Conservation (phyloP, 2,888 invertebrate species). For the Zygothrica quintamaculata region DNA sequence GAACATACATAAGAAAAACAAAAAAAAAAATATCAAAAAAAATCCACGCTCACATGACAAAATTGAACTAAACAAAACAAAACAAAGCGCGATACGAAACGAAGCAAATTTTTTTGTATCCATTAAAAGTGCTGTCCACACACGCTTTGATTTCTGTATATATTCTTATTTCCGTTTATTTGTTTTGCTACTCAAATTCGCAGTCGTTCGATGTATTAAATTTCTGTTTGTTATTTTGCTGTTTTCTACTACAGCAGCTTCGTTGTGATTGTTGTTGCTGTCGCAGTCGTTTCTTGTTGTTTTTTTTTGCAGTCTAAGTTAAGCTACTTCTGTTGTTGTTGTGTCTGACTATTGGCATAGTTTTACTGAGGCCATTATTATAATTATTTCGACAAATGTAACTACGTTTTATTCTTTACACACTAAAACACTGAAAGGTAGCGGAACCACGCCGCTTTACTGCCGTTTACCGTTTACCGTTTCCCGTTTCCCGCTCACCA, state of each 20-base stretch:
- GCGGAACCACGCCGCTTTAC: conserved; percentile 21
- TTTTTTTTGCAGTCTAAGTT: conserved; percentile 5
- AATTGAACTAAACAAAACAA: conserved; percentile 33
- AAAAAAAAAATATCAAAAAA: conserved; percentile 8
- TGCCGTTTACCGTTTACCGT: conserved; percentile 1
- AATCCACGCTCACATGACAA: conserved; percentile 37
- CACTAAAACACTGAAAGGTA: conserved; percentile 4
- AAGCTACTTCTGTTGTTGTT: conserved; percentile 8
- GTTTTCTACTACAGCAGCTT: conserved; percentile 20
- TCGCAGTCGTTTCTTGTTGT: background rate
- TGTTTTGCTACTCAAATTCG: conserved; percentile 65
- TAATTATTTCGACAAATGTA: conserved; percentile 12
- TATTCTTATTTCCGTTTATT: conserved; percentile 39
- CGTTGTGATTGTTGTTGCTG: conserved; percentile 15
- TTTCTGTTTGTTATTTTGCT: conserved; percentile 36
- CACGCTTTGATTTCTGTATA: conserved; percentile 34
- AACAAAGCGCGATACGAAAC: conserved; percentile 22
- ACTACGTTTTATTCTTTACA: conserved; percentile 23
- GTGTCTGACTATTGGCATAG: background rate
- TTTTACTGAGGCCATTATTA: conserved; percentile 7
- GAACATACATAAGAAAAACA: conserved; percentile 21
- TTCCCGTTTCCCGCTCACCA: background rate
- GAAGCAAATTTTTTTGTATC: conserved; percentile 15
- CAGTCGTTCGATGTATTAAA: conserved; percentile 21
- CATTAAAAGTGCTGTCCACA: conserved; percentile 44